These are phyloP conservation scores for Nemotelus nigrinus DNA, from an alignment of 2,888 invertebrate genomes.

Conservation along the genomic window DNA sequence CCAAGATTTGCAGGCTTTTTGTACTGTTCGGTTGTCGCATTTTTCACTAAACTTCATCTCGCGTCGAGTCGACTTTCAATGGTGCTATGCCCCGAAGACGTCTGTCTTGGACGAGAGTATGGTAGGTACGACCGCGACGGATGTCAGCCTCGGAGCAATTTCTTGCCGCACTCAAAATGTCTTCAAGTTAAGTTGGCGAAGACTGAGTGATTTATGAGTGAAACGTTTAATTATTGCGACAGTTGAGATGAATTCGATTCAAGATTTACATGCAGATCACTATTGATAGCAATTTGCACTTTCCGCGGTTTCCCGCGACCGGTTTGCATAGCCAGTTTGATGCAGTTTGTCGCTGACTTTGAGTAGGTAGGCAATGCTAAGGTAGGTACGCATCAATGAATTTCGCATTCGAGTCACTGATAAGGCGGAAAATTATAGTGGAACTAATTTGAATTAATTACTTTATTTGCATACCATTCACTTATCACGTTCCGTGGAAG, in stretches of 20 bases:
- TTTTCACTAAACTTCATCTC: slow-evolving; percentile 20
- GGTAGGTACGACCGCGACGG: neutral
- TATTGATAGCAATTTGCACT: slow-evolving; percentile 42
- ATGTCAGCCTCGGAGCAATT: neutral
- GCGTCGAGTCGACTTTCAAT: neutral
- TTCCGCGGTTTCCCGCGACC: slow-evolving; percentile 19
- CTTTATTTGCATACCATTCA: slow-evolving; percentile 19
- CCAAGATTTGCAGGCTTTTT: neutral
- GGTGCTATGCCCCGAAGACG: too few relatives aligned
- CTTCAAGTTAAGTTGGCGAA: slow-evolving; percentile 9
- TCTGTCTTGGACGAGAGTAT: too few relatives aligned
- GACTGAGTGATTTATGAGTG: slow-evolving; percentile 41
- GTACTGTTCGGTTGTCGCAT: neutral
- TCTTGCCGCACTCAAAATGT: slow-evolving; percentile 18
- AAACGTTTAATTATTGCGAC: slow-evolving; percentile 45
- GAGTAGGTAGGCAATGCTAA: too few relatives aligned
- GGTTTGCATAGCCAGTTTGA: slow-evolving; percentile 7
- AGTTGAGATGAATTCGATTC: slow-evolving; percentile 43
- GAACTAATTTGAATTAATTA: slow-evolving; percentile 33
- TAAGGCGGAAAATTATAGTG: slow-evolving; percentile 4
- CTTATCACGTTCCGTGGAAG: slow-evolving; percentile 2
- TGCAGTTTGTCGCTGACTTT: neutral
- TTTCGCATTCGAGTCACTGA: slow-evolving; percentile 7
- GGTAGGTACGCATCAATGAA: neutral
- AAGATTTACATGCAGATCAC: slow-evolving; percentile 33